Conservation (phyloP, 2,113 vertebrate species). For the Lophotis ruficrista region DNA sequence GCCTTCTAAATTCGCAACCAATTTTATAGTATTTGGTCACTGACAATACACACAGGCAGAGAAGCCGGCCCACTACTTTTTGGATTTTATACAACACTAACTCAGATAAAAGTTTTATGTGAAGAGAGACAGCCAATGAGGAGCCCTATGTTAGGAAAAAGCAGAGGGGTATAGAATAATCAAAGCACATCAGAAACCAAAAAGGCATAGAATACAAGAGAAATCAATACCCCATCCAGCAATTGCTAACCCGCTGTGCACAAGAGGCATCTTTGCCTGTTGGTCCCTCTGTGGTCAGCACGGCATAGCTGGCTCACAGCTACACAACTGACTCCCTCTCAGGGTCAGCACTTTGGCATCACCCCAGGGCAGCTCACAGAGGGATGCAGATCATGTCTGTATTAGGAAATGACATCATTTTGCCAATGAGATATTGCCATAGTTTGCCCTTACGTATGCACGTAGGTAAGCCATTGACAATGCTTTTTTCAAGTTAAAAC, state of each 20-base stretch:
- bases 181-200: neutral
- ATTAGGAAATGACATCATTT: neutral
- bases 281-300: neutral
- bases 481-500: neutral
- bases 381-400: neutral
- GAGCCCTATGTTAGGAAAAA: neutral
- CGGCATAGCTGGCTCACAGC: neutral
- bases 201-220: neutral
- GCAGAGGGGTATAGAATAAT: neutral
- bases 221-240: neutral
- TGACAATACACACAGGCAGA: neutral
- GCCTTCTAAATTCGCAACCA: neutral
- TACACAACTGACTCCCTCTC: neutral
- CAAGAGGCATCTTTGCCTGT: neutral
- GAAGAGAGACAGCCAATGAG: neutral
- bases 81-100: neutral
- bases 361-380: neutral
- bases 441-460: neutral
- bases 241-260: neutral
- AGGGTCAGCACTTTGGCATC: neutral
- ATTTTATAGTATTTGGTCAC: conserved; percentile 38
- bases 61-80: neutral
- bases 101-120: neutral
- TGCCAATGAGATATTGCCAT: neutral
- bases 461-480: neutral